Percentiles rank a stretch among this genome's conserved stretches.
Conservation (phyloP, 2,113 vertebrate genomes). For the Microcebus griseorufus region DNA sequence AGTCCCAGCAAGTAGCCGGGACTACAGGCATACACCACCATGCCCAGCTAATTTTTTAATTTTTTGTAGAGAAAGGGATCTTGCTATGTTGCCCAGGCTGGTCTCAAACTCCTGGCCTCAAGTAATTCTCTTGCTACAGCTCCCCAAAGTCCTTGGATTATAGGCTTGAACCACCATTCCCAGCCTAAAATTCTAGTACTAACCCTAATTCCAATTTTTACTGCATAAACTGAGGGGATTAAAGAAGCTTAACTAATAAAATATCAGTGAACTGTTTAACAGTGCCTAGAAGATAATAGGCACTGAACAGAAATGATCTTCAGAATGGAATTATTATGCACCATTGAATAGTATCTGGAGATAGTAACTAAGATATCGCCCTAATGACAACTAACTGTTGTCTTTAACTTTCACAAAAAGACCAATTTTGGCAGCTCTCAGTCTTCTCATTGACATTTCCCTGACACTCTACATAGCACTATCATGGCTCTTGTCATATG, state of each 20-base stretch:
- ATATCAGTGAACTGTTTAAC: background rate
- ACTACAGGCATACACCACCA: background rate
- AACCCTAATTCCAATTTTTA: conserved; percentile 27
- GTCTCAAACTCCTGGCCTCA: background rate
- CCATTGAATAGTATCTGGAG: background rate
- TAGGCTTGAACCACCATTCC: background rate
- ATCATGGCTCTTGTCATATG: background rate
- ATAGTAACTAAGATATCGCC: background rate
- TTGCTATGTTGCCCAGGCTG: background rate
- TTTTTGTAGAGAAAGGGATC: background rate
- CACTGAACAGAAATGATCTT: background rate
- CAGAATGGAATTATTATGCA: background rate
- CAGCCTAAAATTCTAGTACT: background rate
- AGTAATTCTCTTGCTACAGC: background rate
- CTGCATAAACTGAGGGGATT: background rate
- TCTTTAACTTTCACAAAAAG: background rate
- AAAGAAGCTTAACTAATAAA: conserved; percentile 27
- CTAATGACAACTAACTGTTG: background rate
- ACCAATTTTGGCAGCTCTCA: background rate
- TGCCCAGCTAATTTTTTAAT: background rate
- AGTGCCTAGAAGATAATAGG: background rate
- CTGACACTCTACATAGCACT: background rate
- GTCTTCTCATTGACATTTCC: background rate
- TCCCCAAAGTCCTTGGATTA: background rate
- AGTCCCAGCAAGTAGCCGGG: background rate